Percentiles rank a stretch among this genome's conserved stretches.
Evolutionary conservation across 2,888 invertebrate genomes (phyloP).

Genomic region (Spodoptera picta): DNA sequence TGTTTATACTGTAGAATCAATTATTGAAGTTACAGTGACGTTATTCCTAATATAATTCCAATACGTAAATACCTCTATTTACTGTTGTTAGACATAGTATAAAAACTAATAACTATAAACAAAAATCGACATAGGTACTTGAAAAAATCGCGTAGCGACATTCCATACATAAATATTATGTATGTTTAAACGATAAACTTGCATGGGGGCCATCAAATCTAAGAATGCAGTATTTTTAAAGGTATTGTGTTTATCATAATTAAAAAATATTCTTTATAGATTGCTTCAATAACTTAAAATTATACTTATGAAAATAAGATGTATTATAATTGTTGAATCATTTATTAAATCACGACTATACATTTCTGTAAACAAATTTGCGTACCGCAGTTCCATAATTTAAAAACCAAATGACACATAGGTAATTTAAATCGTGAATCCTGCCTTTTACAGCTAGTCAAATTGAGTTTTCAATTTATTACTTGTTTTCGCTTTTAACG

Average conservation of each 20-base stretch:
- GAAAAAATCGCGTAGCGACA: conserved; percentile 30
- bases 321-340: too few relatives aligned
- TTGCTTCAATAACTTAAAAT: neutral
- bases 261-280: neutral
- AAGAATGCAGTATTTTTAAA: conserved; percentile 77
- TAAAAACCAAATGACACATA: too few relatives aligned
- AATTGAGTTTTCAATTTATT: too few relatives aligned
- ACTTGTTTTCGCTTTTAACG: too few relatives aligned
- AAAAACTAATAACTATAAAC: conserved; percentile 33
- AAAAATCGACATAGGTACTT: conserved; percentile 35
- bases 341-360: too few relatives aligned
- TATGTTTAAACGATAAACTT: conserved; percentile 70
- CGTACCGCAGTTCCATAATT: too few relatives aligned
- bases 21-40: conserved; percentile 42
- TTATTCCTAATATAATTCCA: conserved; percentile 33
- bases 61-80: conserved; percentile 62
- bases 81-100: conserved; percentile 43
- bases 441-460: too few relatives aligned
- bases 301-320: too few relatives aligned
- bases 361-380: too few relatives aligned
- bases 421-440: too few relatives aligned
- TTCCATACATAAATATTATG: conserved; percentile 25
- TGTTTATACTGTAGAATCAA: conserved; percentile 58
- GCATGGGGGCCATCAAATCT: conserved; percentile 86
- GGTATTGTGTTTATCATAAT: conserved; percentile 66